Conservation (phyloP, 2,888 invertebrate genomes). For the Ophioninae sp. region DNA sequence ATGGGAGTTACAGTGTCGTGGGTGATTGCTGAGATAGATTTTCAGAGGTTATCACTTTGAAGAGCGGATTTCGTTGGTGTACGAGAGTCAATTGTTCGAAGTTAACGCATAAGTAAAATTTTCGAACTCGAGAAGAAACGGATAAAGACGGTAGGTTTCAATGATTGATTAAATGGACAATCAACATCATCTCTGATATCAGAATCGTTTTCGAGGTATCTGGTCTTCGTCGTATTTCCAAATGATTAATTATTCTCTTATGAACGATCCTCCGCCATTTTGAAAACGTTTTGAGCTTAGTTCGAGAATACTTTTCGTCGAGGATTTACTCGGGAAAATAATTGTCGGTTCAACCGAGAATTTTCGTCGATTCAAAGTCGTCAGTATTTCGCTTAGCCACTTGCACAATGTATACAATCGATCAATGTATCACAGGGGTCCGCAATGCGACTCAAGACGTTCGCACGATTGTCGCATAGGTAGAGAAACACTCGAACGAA, state of each 20-base stretch:
- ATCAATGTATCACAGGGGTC: constrained; percentile 47
- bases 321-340: neutral
- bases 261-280: neutral
- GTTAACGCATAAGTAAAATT: constrained; percentile 8
- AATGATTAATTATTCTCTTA: neutral
- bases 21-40: neutral
- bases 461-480: neutral
- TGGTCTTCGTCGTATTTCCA: neutral
- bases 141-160: constrained; percentile 1
- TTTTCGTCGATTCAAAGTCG: neutral
- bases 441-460: constrained; percentile 40
- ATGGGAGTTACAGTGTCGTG: neutral
- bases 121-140: constrained; percentile 16
- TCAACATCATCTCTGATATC: neutral
- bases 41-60: neutral
- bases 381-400: constrained; percentile 22
- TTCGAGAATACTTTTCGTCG: neutral
- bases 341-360: neutral
- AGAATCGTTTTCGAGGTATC: neutral
- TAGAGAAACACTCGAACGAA: neutral
- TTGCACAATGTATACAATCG: constrained; percentile 5
- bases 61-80: neutral
- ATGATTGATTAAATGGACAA: neutral
- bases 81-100: constrained; percentile 1
- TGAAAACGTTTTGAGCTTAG: neutral